A percentile compares a stretch with the other conserved stretches of the same genome.
Evolutionary conservation across 2,888 invertebrate species (phyloP).

Genomic region (Caenorhabditis plicata): DNA sequence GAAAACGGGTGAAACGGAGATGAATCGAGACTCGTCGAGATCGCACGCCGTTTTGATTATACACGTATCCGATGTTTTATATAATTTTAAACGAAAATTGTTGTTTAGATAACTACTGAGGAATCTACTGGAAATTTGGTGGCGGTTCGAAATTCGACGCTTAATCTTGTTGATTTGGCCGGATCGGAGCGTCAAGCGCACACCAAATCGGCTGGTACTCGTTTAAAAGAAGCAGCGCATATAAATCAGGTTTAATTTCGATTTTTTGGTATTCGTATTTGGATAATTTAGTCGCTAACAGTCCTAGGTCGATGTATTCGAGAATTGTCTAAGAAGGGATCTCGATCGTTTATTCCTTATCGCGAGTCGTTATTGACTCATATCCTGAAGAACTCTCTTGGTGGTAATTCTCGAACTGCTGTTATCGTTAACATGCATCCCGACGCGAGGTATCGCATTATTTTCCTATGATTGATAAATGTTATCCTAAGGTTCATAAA

Average conservation of each 20-base stretch:
- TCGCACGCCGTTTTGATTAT: conserved; percentile 68
- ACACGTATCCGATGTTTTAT: conserved; percentile 40
- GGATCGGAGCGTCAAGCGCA: conserved; percentile 68
- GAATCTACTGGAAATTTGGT: conserved; percentile 62
- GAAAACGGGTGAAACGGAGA: conserved; percentile 67
- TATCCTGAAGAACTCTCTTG: conserved; percentile 67
- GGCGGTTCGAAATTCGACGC: conserved; percentile 65
- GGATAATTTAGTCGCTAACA: conserved; percentile 61
- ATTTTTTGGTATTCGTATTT: conserved; percentile 2
- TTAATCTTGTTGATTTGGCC: conserved; percentile 69
- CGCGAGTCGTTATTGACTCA: conserved; percentile 68
- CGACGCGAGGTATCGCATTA: conserved; percentile 60
- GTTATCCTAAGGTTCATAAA: conserved; percentile 65
- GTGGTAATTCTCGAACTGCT: conserved; percentile 68
- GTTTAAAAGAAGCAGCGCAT: conserved; percentile 67
- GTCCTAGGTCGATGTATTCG: conserved; percentile 68
- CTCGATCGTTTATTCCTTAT: conserved; percentile 68
- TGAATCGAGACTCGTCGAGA: conserved; percentile 68
- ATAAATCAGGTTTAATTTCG: conserved; percentile 65
- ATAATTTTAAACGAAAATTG: background rate
- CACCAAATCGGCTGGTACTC: conserved; percentile 65
- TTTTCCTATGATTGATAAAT: background rate
- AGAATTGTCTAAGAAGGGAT: conserved; percentile 66
- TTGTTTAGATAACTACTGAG: conserved; percentile 55
- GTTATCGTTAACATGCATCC: conserved; percentile 68